Evolutionary conservation across 2,888 invertebrate species (phyloP), one percentile per base, ranked within the genome.

Genomic region (Drosophila paranaensis): DNA sequence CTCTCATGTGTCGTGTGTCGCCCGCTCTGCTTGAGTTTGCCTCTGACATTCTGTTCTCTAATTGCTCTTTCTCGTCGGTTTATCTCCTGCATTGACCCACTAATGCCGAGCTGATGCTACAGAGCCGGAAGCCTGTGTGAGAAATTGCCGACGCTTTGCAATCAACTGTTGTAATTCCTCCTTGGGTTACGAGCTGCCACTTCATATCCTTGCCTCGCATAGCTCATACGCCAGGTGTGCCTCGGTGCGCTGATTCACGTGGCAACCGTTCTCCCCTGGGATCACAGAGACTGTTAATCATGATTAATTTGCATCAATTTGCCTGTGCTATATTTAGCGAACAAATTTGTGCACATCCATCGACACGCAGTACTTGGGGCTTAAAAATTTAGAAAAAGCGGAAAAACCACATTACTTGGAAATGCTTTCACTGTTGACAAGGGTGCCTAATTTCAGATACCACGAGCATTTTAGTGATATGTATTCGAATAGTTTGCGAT

Each of bases 241-340:
- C 39, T 8, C 2, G 2, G 37, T 35, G n/a, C 27, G 39, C 39
- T 46, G 35, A 48, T 54, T 64, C 63, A 67, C 66, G 53, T 76
- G 71, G 43, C 66, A 79, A 43, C 37, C 37, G 5, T 33, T 40
- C 53, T 54, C n/a, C 54, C 57, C 20, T 53, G 58, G 60, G 27
- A 64, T 63, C 58, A 60, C 53, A 53, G 53, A 65, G 54, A 43
- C 77, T 40, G 70, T 77, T 88, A 85, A 85, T 88, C 88, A 85
- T 85, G 88, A 85, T 85, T 88, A 85, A 85, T 88, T 85, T 88
- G 86, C 85, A 73, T 82, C 88, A 84, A 84, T 84, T 84, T 87
- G 67, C 58, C 4, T 37, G 71, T 55, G 76, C 74, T 81, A 84
- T 84, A 78, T 84, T 81, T 84, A 81, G 88, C 54, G 40, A 50